These are phyloP conservation scores for Simalia tracyae DNA, from an alignment of 2,797 vertebrate species.

Conservation along the genomic window DNA sequence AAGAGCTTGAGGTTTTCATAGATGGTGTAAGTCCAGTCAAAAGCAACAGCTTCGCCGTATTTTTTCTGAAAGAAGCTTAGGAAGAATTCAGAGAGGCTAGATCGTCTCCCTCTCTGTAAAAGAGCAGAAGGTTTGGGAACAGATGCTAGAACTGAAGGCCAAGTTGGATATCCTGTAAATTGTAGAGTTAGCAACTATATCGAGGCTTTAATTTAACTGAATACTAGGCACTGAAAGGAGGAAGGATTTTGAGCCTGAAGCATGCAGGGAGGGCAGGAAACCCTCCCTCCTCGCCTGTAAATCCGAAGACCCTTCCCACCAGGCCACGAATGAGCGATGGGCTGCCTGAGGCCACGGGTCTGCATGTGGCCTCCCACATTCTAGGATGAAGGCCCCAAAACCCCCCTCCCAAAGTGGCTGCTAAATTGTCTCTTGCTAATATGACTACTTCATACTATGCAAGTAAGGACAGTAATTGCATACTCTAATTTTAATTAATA, in stretches of 20 bases:
- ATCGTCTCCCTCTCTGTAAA: constrained; percentile 52
- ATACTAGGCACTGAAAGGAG: neutral
- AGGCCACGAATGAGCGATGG: no score
- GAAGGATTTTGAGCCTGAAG: neutral
- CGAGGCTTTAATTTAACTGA: neutral
- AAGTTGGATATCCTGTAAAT: neutral
- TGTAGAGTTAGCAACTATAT: neutral
- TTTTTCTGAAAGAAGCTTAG: constrained; percentile 71
- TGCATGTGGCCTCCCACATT: neutral
- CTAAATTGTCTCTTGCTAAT: neutral
- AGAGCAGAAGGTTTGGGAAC: neutral
- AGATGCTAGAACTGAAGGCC: neutral
- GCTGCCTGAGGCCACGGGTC: neutral
- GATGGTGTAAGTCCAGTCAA: constrained; percentile 76
- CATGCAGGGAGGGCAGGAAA: neutral
- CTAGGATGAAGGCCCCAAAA: neutral
- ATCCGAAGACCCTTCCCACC: neutral
- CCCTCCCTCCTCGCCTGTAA: neutral
- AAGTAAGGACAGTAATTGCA: neutral
- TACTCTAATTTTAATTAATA: neutral
- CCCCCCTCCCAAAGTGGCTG: neutral
- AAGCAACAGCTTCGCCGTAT: constrained; percentile 63
- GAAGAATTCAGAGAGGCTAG: constrained; percentile 71
- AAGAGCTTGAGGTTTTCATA: constrained; percentile 69
- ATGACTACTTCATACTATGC: no score